Base-by-base conservation (phyloP, 2,888 invertebrate genomes). In the Heliconius charithonia region DNA sequence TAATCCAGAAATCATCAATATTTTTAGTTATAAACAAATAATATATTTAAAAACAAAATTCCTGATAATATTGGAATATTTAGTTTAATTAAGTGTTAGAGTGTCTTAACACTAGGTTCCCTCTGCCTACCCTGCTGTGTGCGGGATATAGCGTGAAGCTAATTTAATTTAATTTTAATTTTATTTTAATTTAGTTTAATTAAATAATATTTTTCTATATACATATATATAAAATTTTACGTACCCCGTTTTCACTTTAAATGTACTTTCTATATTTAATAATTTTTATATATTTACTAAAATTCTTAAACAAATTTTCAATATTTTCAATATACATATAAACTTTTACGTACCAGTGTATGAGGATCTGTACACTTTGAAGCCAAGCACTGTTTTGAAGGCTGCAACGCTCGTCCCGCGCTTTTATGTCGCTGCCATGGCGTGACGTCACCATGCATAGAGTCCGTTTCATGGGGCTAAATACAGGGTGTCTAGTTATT, bases 391-490 rank as follows among this genome's bases (percentile, higher is more conserved):
- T 87, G 87, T 83, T 91, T 93, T 93, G 93, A 88, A 87, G 86
- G 79, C 82, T 83, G 88, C 86, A 87, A 87, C 88, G 82, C 84
- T 79, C 82, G 84, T 85, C 87, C 88, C 88, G 90, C 89, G 89
- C 90, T 88, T 87, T 86, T 87, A 85, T 87, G 87, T 83, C 83
- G 80, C 82, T 67, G 22, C 69, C 63, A 82, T 81, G 81, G 80
- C 80, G 90, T 93, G 92, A 93, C 93, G 93, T 93, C 92, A 93
- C 88, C 85, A 88, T 88, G 86, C 87, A 83, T 87, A 89, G 88
- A 82, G 86, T 89, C 81, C 86, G 75, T 29, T 81, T 82, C 81
- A 82, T 83, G 76, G 79, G 65, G 45, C 69, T 56, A 79, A 77
- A 76, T 79, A 65, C 51, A 29, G 25, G 74, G 74, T 67, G 4